phyloP scores from a whole-genome alignment of 2,888 invertebrate species.

The Diarsia mendica region DNA sequence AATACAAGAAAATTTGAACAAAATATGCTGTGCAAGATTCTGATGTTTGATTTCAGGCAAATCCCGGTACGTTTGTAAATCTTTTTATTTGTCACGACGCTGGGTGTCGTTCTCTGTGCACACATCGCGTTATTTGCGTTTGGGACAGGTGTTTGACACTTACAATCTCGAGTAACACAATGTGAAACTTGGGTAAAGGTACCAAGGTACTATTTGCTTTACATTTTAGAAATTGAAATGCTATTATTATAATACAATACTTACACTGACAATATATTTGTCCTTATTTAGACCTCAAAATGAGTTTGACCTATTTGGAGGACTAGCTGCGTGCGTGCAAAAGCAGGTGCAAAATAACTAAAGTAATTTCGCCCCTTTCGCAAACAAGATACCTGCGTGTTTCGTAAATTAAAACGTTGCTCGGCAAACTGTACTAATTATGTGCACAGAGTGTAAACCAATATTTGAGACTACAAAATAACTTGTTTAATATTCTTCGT shows the following conservation, averaged over 20 bases:
- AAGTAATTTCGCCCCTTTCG: conserved; percentile 22
- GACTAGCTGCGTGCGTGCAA: not conserved
- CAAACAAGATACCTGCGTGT: conserved; percentile 40
- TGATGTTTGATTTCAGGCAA: conserved; percentile 60
- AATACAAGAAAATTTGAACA: conserved; percentile 26
- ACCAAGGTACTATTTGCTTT: conserved; percentile 36
- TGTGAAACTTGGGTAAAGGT: conserved; percentile 12
- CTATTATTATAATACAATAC: not conserved
- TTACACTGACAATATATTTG: not conserved
- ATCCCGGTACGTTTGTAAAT: conserved; percentile 69
- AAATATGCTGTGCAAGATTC: conserved; percentile 49
- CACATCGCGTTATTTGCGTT: conserved; percentile 62
- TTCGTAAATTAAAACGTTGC: conserved; percentile 40
- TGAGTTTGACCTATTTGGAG: not conserved
- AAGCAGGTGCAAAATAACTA: conserved; percentile 3
- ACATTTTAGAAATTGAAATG: conserved; percentile 10
- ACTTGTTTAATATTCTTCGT: conserved; percentile 24
- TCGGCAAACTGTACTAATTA: conserved; percentile 47
- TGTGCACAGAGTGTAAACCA: conserved; percentile 36
- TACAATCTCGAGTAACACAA: conserved; percentile 36
- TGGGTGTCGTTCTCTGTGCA: conserved; percentile 52
- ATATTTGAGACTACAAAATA: conserved; percentile 30
- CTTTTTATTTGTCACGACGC: conserved; percentile 70
- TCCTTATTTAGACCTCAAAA: not conserved
- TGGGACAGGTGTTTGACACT: conserved; percentile 50